These are phyloP conservation scores for Tetropium fuscum DNA, from an alignment of 2,888 invertebrate species.

Conservation along the genomic window DNA sequence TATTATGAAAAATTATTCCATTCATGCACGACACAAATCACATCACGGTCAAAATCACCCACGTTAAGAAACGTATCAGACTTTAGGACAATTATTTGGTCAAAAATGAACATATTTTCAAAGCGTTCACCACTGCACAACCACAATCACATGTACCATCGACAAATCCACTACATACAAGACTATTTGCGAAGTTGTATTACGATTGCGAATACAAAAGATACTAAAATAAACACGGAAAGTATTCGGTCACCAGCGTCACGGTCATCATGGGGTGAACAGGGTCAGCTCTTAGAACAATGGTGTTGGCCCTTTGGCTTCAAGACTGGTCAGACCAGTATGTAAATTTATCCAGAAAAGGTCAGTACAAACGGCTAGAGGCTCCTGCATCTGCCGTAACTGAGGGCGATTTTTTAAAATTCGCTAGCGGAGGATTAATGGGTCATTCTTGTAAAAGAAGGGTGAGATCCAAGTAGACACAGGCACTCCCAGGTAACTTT, in stretches of 20 bases:
- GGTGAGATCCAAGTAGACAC: no score
- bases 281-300: constrained; percentile 51
- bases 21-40: no score
- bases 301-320: constrained; percentile 48
- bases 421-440: neutral
- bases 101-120: no score
- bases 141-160: no score
- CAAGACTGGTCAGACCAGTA: constrained; percentile 60
- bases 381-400: constrained; percentile 39
- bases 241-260: constrained; percentile 9
- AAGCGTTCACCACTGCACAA: no score
- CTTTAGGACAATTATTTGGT: no score
- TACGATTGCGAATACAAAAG: neutral
- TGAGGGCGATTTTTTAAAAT: constrained; percentile 26
- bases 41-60: no score
- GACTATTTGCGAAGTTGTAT: neutral
- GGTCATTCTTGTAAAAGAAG: neutral
- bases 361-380: constrained; percentile 43
- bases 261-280: constrained; percentile 42
- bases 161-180: neutral
- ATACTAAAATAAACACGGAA: constrained; percentile 12
- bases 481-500: no score
- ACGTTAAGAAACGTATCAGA: no score
- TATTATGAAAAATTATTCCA: no score
- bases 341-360: constrained; percentile 55